These are phyloP conservation scores for Onychomys leucogaster DNA, from an alignment of 2,797 vertebrate species.

Conservation along the genomic window DNA sequence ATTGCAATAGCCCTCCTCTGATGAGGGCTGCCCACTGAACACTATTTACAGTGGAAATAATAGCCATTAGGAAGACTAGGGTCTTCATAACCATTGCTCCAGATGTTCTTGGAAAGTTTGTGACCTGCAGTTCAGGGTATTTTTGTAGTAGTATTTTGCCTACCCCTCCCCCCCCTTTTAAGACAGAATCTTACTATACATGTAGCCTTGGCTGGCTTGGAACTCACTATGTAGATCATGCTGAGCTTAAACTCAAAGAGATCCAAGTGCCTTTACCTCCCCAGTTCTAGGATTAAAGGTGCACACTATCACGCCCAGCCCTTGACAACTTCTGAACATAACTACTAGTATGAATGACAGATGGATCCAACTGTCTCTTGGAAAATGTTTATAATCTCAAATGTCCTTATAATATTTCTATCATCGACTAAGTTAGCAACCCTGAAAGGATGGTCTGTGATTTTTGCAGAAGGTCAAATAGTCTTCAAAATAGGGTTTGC, in stretches of 20 bases:
- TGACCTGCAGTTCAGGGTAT: neutral
- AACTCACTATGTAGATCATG: neutral
- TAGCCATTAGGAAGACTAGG: neutral
- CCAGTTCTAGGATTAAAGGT: neutral
- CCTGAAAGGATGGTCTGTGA: neutral
- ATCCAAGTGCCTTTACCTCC: neutral
- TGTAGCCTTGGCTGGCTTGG: neutral
- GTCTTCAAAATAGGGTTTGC: neutral
- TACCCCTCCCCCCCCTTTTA: no score
- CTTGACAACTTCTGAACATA: conserved; percentile 4
- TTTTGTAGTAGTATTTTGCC: neutral
- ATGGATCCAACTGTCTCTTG: neutral
- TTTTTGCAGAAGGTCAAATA: neutral
- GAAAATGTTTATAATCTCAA: neutral
- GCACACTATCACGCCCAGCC: neutral
- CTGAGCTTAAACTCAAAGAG: neutral
- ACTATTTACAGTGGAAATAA: neutral
- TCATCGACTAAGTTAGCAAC: neutral
- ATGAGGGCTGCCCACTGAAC: neutral
- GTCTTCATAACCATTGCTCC: neutral
- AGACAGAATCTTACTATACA: neutral
- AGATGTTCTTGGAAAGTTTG: neutral
- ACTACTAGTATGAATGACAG: neutral
- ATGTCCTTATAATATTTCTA: neutral
- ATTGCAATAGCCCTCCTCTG: neutral